phyloP scores from a whole-genome alignment of 2,888 invertebrate genomes.

The Encarsia formosa region DNA sequence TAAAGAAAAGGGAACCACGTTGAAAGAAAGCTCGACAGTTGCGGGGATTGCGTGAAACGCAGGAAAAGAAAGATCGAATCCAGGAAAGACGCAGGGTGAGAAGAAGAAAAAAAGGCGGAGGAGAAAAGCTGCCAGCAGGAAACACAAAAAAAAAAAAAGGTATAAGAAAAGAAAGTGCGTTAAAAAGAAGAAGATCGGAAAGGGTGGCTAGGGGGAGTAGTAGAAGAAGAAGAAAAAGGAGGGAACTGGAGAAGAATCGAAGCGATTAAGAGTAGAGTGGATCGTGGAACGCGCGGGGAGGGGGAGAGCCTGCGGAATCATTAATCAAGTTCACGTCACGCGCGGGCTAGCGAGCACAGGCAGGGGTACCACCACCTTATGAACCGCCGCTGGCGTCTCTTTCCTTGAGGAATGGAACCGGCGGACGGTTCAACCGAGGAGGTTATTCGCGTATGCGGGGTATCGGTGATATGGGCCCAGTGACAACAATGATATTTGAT shows the following conservation, averaged over 20 bases:
- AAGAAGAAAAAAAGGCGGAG: slow-evolving; percentile 21
- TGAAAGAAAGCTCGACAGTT: slow-evolving; percentile 36
- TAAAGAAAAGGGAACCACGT: slow-evolving; percentile 26
- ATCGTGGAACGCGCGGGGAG: slow-evolving; percentile 13
- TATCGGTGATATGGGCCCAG: too few relatives aligned
- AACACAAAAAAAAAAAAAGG: slow-evolving; percentile 4
- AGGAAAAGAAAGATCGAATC: slow-evolving; percentile 24
- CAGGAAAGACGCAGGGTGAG: slow-evolving; percentile 15
- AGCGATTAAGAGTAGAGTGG: slow-evolving; percentile 30
- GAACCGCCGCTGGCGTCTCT: not conserved
- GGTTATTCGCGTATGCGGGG: too few relatives aligned
- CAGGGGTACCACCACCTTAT: slow-evolving; percentile 51
- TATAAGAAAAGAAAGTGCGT: slow-evolving; percentile 18
- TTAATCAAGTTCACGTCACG: slow-evolving; percentile 51
- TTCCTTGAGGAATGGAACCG: too few relatives aligned
- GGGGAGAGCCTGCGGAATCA: slow-evolving; percentile 34
- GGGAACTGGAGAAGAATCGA: slow-evolving; percentile 12
- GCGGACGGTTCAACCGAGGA: too few relatives aligned
- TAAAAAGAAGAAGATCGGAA: slow-evolving; percentile 25
- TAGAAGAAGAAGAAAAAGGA: slow-evolving; percentile 16
- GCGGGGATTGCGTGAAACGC: slow-evolving; percentile 37
- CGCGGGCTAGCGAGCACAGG: slow-evolving; percentile 47
- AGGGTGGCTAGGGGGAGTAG: slow-evolving; percentile 7
- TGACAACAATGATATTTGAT: slow-evolving; percentile 25
- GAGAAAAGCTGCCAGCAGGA: slow-evolving; percentile 13